Evolutionary conservation across 2,113 vertebrate species (phyloP).

Genomic region (Planiliza haematocheilus): DNA sequence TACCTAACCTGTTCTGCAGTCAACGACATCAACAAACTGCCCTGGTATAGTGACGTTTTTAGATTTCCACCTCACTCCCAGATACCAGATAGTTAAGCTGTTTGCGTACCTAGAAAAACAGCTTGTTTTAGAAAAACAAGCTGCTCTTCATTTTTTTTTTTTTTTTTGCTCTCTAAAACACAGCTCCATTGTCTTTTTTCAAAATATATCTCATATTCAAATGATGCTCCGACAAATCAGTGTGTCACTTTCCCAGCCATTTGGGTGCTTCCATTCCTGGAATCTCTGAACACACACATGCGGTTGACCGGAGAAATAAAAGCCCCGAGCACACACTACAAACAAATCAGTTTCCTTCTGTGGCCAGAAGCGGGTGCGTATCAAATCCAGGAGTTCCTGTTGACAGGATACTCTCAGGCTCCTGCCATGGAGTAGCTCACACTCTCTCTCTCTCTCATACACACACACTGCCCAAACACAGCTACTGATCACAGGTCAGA

Average conservation of each 20-base stretch:
- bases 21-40: neutral
- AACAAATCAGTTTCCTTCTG: conserved; percentile 80
- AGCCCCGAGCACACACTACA: conserved; percentile 37
- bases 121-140: too few species aligned
- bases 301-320: conserved; percentile 37
- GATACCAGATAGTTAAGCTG: neutral
- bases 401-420: conserved; percentile 79
- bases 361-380: conserved; percentile 58
- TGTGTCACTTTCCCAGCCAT: neutral
- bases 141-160: too few species aligned
- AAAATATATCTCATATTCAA: too few species aligned
- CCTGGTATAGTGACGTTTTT: conserved; percentile 4
- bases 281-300: conserved; percentile 36
- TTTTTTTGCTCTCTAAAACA: too few species aligned
- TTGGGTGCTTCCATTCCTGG: conserved; percentile 15
- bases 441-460: conserved; percentile 39
- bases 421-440: conserved; percentile 63
- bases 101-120: neutral
- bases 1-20: conserved; percentile 65
- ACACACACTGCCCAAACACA: conserved; percentile 7
- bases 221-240: too few species aligned
- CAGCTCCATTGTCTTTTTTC: too few species aligned
- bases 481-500: conserved; percentile 42
- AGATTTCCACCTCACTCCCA: neutral
- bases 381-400: conserved; percentile 83